phyloP scores from a whole-genome alignment of 2,113 vertebrate species.

The Bostrychus sinensis region DNA sequence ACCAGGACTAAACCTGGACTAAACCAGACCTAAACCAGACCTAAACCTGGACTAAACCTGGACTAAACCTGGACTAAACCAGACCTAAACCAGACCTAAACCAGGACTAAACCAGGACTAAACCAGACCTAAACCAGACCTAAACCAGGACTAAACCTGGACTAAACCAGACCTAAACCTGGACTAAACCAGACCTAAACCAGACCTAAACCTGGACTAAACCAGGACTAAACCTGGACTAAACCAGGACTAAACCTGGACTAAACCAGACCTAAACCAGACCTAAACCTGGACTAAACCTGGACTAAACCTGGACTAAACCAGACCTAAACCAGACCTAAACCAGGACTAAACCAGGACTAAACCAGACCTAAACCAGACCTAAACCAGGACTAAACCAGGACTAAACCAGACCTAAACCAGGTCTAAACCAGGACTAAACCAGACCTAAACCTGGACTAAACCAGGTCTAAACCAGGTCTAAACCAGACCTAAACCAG shows the following conservation, averaged over 20 bases:
- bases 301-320: no score
- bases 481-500: neutral
- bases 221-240: neutral
- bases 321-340: no score
- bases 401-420: neutral
- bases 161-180: neutral
- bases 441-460: neutral
- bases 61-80: neutral
- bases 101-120: neutral
- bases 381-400: no score
- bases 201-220: no score
- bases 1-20: neutral
- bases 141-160: neutral
- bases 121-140: neutral
- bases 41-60: neutral
- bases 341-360: no score
- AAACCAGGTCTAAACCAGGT: neutral
- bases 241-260: neutral
- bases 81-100: neutral
- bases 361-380: no score
- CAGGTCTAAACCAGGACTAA: neutral
- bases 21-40: no score
- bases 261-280: neutral
- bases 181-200: neutral
- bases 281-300: no score